phyloP scores from a whole-genome alignment of 2,888 invertebrate species.

The Choristoneura rosaceana region DNA sequence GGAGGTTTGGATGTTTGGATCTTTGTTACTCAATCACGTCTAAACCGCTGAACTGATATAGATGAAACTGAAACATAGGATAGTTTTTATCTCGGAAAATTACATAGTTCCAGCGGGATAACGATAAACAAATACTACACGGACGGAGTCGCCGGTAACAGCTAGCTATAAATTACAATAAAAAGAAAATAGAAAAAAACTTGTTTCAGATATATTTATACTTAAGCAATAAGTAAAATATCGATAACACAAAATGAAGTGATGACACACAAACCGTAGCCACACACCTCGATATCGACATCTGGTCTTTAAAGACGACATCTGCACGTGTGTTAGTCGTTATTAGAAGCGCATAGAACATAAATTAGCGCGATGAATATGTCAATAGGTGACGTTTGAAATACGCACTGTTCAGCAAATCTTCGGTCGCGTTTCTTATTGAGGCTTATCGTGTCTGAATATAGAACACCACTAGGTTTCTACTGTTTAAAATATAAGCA shows the following conservation, averaged over 20 bases:
- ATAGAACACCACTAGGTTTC: conserved; percentile 50
- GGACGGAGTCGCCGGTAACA: too few relatives aligned
- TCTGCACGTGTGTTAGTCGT: conserved; percentile 41
- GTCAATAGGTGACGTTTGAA: conserved; percentile 71
- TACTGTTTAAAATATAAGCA: background rate
- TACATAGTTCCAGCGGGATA: too few relatives aligned
- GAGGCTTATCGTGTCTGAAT: conserved; percentile 58
- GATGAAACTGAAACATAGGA: too few relatives aligned
- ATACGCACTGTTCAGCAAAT: conserved; percentile 74
- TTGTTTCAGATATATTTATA: conserved; percentile 1
- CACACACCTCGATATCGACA: conserved; percentile 70
- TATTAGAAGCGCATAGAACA: conserved; percentile 48
- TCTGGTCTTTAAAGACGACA: conserved; percentile 42
- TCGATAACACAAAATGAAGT: conserved; percentile 65
- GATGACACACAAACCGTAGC: conserved; percentile 65
- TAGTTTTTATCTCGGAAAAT: too few relatives aligned
- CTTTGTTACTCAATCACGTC: too few relatives aligned
- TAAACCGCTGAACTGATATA: too few relatives aligned
- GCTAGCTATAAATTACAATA: too few relatives aligned
- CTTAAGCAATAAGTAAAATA: conserved; percentile 54
- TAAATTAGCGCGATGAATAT: conserved; percentile 59
- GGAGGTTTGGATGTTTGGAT: too few relatives aligned
- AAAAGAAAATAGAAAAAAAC: background rate
- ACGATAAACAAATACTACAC: too few relatives aligned
- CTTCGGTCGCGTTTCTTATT: conserved; percentile 74